These are phyloP conservation scores for Odocoileus virginianus DNA, from an alignment of 2,113 vertebrate genomes.

Conservation along the genomic window DNA sequence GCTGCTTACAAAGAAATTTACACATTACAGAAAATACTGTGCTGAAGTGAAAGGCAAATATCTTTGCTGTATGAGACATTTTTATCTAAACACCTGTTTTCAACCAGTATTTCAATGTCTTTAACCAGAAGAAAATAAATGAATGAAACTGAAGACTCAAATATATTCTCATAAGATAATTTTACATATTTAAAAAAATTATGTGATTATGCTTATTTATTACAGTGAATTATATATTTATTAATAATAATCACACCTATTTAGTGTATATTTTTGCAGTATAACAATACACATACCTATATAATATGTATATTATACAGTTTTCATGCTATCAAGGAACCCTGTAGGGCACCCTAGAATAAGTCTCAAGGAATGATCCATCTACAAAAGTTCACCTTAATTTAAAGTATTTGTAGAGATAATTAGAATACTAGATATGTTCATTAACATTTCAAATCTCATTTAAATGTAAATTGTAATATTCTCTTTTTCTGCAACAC, in stretches of 20 bases:
- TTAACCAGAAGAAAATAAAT: background rate
- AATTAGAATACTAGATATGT: slow-evolving; percentile 84
- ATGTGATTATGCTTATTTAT: background rate
- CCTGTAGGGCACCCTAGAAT: background rate
- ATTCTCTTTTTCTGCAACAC: slow-evolving; percentile 83
- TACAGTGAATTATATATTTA: background rate
- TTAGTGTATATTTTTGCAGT: background rate
- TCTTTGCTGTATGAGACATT: background rate
- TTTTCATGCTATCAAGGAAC: background rate
- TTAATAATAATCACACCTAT: background rate
- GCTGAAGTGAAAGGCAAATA: background rate
- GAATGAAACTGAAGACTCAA: background rate
- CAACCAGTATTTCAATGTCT: background rate
- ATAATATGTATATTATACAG: background rate
- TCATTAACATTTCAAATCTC: slow-evolving; percentile 90
- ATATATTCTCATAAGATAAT: background rate
- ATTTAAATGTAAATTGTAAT: slow-evolving; percentile 91
- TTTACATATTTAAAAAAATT: background rate
- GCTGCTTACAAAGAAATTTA: background rate
- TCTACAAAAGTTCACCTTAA: slow-evolving; percentile 81
- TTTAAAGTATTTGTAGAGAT: slow-evolving; percentile 84
- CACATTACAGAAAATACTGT: background rate
- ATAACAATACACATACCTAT: background rate
- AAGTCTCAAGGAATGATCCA: slow-evolving; percentile 73
- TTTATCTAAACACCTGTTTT: background rate